phyloP scores from a whole-genome alignment of 35 echinoderm and acorn worm species.

The Chiridota heheva region DNA sequence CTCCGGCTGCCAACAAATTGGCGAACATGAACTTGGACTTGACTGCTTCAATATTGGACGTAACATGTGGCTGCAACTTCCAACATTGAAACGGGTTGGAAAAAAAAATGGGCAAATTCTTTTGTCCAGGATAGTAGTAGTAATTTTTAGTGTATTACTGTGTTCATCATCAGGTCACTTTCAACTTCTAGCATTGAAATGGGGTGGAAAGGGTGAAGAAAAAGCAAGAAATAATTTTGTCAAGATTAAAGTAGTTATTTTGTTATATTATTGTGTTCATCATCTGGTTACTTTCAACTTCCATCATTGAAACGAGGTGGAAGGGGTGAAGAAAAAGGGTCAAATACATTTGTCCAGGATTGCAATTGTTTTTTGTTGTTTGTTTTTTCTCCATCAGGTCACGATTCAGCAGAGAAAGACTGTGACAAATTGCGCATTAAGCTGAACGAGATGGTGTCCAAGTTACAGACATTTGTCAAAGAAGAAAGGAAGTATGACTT shows the following conservation, averaged over 20 bases:
- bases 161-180: no score
- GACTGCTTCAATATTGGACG: no score
- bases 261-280: background rate
- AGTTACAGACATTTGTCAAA: slow-evolving; percentile 15
- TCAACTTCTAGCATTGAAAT: background rate
- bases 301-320: background rate
- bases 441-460: slow-evolving; percentile 33
- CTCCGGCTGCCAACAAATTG: no score
- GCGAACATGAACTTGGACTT: no score
- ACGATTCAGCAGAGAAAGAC: slow-evolving; percentile 30
- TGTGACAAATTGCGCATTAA: slow-evolving; percentile 31
- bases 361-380: background rate
- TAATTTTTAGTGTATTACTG: no score
- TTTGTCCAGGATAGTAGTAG: no score
- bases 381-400: slow-evolving; percentile 7
- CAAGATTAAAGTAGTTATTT: background rate
- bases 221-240: background rate
- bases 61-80: no score
- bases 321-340: background rate
- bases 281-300: background rate
- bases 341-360: background rate
- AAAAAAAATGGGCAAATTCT: no score
- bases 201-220: background rate
- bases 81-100: no score
- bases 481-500: slow-evolving; percentile 7